Base-by-base conservation (phyloP, 2,113 vertebrate genomes). In the Esox niger region DNA sequence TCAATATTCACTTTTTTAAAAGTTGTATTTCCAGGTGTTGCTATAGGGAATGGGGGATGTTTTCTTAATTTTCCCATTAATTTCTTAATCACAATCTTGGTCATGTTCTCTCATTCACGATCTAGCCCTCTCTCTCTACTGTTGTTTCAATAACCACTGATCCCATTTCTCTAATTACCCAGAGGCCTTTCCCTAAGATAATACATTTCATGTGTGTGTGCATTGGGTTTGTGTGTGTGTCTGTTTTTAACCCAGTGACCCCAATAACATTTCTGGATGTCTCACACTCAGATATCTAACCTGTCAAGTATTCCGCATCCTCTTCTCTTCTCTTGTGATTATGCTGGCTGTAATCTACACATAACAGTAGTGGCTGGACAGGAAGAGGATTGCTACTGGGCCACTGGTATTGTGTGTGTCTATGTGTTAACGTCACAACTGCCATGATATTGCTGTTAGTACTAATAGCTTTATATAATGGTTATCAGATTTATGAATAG, bases 81-180 rank as follows among this genome's bases (percentile, higher is more conserved):
- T n/a, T n/a, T n/a, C n/a, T n/a, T n/a, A n/a, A n/a, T n/a, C n/a
- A n/a, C n/a, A n/a, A n/a, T n/a, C n/a, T n/a, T n/a, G n/a, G n/a
- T n/a, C n/a, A n/a, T n/a, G n/a, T n/a, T n/a, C n/a, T n/a, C n/a
- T 57, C 65, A 56, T 31, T 38, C 49, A 33, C 52, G 25, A 30
- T 38, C 23, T 23, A 11, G 66, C 73, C 56, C 61, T 33, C 38
- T 35, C 69, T n/a, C 47, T 25, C 21, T 69, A 15, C 56, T 57
- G 38, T 73, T 2, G 1, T 70, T 73, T 76, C 56, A 62, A 67
- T 62, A 74, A 35, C 47, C 43, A 55, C 46, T 55, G 21, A 59
- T 46, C 38, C 58, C 23, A 62, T 62, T 72, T 29, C 9, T 54
- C 49, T 23, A n/a, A 54, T 54, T 21, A 54, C 49, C 64, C 65